Base-by-base conservation (phyloP, 2,113 vertebrate genomes). In the Emydura subglobosa region DNA sequence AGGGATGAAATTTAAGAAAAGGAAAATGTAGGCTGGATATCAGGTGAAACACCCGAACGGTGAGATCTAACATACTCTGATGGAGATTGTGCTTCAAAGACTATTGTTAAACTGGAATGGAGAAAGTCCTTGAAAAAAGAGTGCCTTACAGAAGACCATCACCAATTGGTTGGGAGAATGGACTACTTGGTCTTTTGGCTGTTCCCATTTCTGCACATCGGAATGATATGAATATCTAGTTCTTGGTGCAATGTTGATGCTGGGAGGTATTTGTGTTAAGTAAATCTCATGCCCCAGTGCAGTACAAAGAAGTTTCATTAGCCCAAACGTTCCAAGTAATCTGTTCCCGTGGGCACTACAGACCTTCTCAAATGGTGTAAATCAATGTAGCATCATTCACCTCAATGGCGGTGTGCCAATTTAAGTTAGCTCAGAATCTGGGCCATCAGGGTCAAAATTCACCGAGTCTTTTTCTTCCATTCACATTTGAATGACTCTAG, bases 291-390 rank as follows among this genome's bases (percentile, higher is more conserved):
- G 6, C 76, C 90, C 17, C 25, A 89, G 1, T 85, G 83, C 91
- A 93, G 65, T 93, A 91, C 89, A 53, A 72, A 39, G 68, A 91
- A 76, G 2, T 5, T 92, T 96, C 54, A 90, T 76, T 76, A 44
- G 72, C 79, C 68, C 29, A 90, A 72, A n/a, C 83, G 19, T 89
- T 94, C 17, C 31, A 72, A 86, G 92, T 2, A 82, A 44, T 76
- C 10, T 76, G 22, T 44, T 44, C 12, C 2, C 53, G 25, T 3
- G 1, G 84, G 2, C 3, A 1, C 42, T 11, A 16, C 76, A 34
- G 54, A 88, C 81, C 79, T 89, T 14, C 79, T 90, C 29, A 82
- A 50, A 21, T 91, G 57, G 3, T 86, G 10, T 80, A 88, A 87
- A 86, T 93, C 87, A 80, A 13, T 49, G 49, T 59, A 57, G 81